These are phyloP conservation scores for Lethenteron reissneri DNA, from an alignment of 2,113 vertebrate genomes.

Conservation along the genomic window DNA sequence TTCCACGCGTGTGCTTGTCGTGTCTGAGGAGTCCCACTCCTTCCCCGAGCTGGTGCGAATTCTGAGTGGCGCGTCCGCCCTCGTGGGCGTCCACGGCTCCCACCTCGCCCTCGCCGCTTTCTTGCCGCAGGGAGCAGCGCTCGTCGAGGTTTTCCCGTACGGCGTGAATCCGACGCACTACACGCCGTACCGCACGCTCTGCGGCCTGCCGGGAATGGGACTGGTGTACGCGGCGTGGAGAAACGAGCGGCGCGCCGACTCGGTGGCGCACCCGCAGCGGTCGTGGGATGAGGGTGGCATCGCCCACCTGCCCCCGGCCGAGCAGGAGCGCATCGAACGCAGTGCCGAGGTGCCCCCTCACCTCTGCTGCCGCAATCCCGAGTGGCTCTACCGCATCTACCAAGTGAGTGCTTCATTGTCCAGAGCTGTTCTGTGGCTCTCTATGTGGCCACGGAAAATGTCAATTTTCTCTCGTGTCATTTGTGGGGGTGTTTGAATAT, in stretches of 20 bases:
- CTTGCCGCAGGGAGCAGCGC: slow-evolving; percentile 52
- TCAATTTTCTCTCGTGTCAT: too few relatives aligned
- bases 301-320: slow-evolving; percentile 44
- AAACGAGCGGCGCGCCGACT: slow-evolving; percentile 48
- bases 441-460: too few relatives aligned
- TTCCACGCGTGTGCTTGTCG: slow-evolving; percentile 66
- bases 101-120: slow-evolving; percentile 72
- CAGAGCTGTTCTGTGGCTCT: neutral
- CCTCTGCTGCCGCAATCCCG: slow-evolving; percentile 75
- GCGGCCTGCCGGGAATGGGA: slow-evolving; percentile 74
- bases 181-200: slow-evolving; percentile 72
- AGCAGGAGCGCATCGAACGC: slow-evolving; percentile 53
- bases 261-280: slow-evolving; percentile 45
- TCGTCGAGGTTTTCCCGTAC: slow-evolving; percentile 81
- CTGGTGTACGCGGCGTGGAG: slow-evolving; percentile 76
- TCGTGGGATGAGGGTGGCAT: slow-evolving; percentile 92
- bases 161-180: slow-evolving; percentile 88
- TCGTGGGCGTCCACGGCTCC: slow-evolving; percentile 89
- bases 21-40: slow-evolving; percentile 67
- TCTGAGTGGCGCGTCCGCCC: slow-evolving; percentile 53
- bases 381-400: slow-evolving; percentile 94
- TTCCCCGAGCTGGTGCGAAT: slow-evolving; percentile 49
- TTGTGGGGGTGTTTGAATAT: too few relatives aligned
- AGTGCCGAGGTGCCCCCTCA: slow-evolving; percentile 67
- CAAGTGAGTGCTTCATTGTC: slow-evolving; percentile 13